These are phyloP conservation scores for Amia ocellicauda DNA, from an alignment of 2,113 vertebrate species.

Conservation along the genomic window DNA sequence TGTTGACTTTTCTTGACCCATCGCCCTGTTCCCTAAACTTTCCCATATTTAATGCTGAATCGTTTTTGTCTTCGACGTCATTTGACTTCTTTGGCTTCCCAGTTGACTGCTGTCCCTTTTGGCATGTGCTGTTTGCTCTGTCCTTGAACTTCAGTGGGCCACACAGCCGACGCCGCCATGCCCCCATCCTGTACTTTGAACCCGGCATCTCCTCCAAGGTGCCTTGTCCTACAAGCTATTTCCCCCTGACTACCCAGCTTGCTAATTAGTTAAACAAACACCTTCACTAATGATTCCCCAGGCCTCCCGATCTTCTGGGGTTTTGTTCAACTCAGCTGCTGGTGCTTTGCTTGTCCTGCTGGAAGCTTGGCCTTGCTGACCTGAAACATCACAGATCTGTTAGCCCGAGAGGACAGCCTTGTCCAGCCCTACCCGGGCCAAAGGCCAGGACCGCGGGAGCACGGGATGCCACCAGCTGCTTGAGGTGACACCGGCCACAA, in stretches of 20 bases:
- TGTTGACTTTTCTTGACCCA: constrained; percentile 98
- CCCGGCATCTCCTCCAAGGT: constrained; percentile 59
- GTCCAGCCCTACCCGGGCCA: constrained; percentile 82
- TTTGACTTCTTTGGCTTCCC: constrained; percentile 54
- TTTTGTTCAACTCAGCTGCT: constrained; percentile 79
- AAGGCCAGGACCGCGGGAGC: constrained; percentile 84
- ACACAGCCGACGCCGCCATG: constrained; percentile 70
- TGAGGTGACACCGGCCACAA: constrained; percentile 78
- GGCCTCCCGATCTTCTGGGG: constrained; percentile 68
- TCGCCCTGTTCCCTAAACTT: constrained; percentile 78
- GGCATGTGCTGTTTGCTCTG: constrained; percentile 92
- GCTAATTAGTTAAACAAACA: constrained; percentile 98
- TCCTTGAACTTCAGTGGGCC: constrained; percentile 97
- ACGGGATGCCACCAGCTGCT: constrained; percentile 92
- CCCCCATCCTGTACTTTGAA: constrained; percentile 76
- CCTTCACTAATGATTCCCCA: constrained; percentile 77
- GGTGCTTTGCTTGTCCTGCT: constrained; percentile 72
- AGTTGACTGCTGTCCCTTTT: constrained; percentile 62
- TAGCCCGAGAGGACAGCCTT: constrained; percentile 79
- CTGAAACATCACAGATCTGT: constrained; percentile 77
- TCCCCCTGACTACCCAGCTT: constrained; percentile 80
- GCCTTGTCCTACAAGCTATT: constrained; percentile 72
- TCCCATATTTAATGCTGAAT: constrained; percentile 87
- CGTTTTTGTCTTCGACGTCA: constrained; percentile 44
- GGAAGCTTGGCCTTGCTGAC: constrained; percentile 88